Percentiles rank a stretch among this genome's conserved stretches.
Evolutionary conservation across 53 echinoderm and acorn worm genomes (phyloP).

Genomic region (Hippasteria phrygiana): DNA sequence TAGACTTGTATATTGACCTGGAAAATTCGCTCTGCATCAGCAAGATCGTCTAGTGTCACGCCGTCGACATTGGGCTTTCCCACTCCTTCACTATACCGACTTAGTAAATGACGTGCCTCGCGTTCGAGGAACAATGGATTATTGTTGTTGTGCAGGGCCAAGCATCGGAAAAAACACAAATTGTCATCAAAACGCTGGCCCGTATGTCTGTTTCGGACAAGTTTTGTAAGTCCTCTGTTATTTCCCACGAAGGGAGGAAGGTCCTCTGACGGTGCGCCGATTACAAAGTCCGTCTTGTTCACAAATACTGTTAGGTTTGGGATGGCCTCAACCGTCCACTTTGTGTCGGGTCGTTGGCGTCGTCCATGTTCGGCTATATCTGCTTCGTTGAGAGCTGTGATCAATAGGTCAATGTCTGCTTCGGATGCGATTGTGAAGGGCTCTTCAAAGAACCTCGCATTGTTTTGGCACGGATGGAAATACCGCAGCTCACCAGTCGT

Average conservation of each 20-base stretch:
- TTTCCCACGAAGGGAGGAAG: background rate
- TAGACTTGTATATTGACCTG: background rate
- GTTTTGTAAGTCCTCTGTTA: background rate
- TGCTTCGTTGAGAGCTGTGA: background rate
- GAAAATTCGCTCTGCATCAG: background rate
- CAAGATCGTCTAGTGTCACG: background rate
- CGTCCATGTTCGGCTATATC: conserved; percentile 32
- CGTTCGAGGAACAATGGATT: background rate
- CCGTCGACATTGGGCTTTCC: background rate
- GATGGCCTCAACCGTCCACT: conserved; percentile 53
- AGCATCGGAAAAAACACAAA: conserved; percentile 6
- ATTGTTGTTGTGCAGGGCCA: background rate
- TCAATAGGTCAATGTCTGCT: conserved; percentile 10
- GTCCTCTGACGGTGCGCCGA: background rate
- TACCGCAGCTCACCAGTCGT: conserved; percentile 63
- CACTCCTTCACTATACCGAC: background rate
- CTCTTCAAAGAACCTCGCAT: conserved; percentile 37
- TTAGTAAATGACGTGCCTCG: background rate
- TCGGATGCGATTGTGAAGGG: conserved; percentile 15
- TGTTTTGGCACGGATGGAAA: conserved; percentile 45
- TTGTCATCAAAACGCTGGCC: background rate
- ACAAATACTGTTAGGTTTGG: conserved; percentile 53
- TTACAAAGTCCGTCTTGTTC: conserved; percentile 35
- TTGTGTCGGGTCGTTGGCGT: conserved; percentile 27
- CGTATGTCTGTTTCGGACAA: background rate